Evolutionary conservation across 1,140 invertebrate species (phyloP), one percentile per base, ranked within the genome.

Genomic region (Telenomus remus): DNA sequence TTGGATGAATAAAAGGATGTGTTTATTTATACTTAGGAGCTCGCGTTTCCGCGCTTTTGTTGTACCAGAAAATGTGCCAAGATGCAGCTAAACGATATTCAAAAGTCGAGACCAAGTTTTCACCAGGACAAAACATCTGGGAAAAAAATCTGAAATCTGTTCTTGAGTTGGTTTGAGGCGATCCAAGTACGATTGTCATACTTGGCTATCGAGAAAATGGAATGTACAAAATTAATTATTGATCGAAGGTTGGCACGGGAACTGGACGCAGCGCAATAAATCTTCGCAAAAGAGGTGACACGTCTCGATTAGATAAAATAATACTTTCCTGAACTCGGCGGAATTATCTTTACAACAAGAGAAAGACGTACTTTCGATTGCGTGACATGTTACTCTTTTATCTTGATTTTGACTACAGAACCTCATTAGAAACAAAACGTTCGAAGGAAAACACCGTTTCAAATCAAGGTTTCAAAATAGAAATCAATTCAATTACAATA

Each of bases 1-100:
- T 46, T 27, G 51, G 63, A 46, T 68, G 70, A 74, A 74, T 64
- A 71, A 76, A 69, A 82, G 81, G 82, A 85, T 83, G 80, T 12
- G 59, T 80, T 75, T 39, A 39, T n/a, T 11, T n/a, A 39, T 9
- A 39, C 37, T 11, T 39, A 39, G 9, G 73, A 56, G 81, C 76
- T 85, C 82, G 82, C 73, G 57, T 84, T 86, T 86, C 84, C 81
- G 82, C 70, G 80, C 76, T 75, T 84, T 86, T 85, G 84, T 84
- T 70, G 57, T 73, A 56, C 51, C 59, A 65, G 74, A 80, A 84
- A 81, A 82, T 81, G 80, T 73, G 75, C 78, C 70, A 59, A 54
- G 64, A 56, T 59, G 71, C 61, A 65, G 33, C 47, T 9, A 57
- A 60, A 56, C 54, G 42, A 71, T 50, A 70, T 63, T 43, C 44